Percentiles rank a stretch among this genome's conserved stretches.
These are phyloP conservation scores for Julus scanicus DNA, from an alignment of 2,888 invertebrate genomes.

Conservation along the genomic window DNA sequence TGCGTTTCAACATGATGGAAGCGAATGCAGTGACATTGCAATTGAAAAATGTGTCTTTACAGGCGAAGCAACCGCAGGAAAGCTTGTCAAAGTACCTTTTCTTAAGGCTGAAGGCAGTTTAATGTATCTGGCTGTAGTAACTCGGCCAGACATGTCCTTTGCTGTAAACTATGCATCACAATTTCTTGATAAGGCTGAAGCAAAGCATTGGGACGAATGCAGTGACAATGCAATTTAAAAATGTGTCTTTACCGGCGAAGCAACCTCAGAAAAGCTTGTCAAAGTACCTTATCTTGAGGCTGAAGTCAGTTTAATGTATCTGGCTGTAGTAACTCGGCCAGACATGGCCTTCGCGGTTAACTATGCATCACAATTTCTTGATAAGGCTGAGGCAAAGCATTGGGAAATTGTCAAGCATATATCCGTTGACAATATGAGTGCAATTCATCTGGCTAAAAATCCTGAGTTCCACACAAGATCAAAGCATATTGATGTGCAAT, in stretches of 20 bases:
- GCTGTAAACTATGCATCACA: conserved; percentile 60
- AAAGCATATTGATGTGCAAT: not conserved
- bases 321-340: conserved; percentile 59
- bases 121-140: conserved; percentile 59
- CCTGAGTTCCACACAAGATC: conserved; percentile 28
- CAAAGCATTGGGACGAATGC: conserved; percentile 60
- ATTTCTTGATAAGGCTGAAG: conserved; percentile 59
- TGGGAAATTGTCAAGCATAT: conserved; percentile 63
- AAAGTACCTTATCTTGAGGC: conserved; percentile 56
- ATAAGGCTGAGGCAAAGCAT: conserved; percentile 58
- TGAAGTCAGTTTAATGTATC: conserved; percentile 60
- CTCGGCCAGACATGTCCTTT: conserved; percentile 61
- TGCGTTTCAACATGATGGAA: conserved; percentile 54
- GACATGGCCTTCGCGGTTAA: conserved; percentile 60
- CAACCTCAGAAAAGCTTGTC: no score
- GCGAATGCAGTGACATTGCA: conserved; percentile 45
- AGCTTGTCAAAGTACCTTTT: no score
- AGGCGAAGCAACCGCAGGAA: no score
- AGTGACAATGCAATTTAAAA: not conserved
- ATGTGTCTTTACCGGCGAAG: no score
- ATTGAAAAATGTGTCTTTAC: not conserved
- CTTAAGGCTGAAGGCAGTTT: conserved; percentile 59
- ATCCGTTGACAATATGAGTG: not conserved
- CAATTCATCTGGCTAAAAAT: not conserved
- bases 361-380: conserved; percentile 60